phyloP scores from a whole-genome alignment of 1,140 invertebrate genomes.

The Littorina saxatilis region DNA sequence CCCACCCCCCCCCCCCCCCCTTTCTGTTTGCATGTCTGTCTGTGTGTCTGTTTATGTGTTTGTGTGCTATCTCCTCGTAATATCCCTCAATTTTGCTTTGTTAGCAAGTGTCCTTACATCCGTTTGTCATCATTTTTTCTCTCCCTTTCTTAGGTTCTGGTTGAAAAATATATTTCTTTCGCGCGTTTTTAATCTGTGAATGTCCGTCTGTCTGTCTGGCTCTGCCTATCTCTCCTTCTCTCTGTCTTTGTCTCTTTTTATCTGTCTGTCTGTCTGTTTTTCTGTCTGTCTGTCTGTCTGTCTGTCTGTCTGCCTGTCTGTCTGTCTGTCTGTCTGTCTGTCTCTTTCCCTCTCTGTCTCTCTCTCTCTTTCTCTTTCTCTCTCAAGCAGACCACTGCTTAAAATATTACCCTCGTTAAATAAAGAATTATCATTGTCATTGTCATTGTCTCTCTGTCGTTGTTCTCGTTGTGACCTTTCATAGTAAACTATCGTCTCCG shows the following conservation, averaged over 20 bases:
- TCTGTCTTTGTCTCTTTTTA: background rate
- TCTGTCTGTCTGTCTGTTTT: background rate
- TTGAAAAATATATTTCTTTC: too few relatives aligned
- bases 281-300: background rate
- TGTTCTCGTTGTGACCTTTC: too few relatives aligned
- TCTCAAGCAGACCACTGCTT: too few relatives aligned
- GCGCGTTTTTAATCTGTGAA: background rate
- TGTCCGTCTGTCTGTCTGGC: background rate
- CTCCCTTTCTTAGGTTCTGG: too few relatives aligned
- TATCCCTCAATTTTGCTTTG: too few relatives aligned
- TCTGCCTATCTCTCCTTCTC: conserved; percentile 5
- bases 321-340: background rate
- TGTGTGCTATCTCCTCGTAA: background rate
- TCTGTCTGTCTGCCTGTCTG: background rate
- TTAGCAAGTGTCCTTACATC: too few relatives aligned
- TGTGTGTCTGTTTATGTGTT: background rate
- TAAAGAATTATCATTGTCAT: too few relatives aligned
- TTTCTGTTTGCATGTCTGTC: background rate
- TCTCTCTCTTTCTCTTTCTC: background rate
- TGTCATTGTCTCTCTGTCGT: too few relatives aligned
- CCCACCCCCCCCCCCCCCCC: background rate
- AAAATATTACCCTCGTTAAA: too few relatives aligned
- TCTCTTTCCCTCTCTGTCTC: background rate
- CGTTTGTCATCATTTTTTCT: too few relatives aligned
- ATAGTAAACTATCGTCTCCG: too few relatives aligned